Percentiles rank a stretch among this genome's conserved stretches.
Conservation (phyloP, 2,797 vertebrate genomes). For the Pseudomugil tenellus region DNA sequence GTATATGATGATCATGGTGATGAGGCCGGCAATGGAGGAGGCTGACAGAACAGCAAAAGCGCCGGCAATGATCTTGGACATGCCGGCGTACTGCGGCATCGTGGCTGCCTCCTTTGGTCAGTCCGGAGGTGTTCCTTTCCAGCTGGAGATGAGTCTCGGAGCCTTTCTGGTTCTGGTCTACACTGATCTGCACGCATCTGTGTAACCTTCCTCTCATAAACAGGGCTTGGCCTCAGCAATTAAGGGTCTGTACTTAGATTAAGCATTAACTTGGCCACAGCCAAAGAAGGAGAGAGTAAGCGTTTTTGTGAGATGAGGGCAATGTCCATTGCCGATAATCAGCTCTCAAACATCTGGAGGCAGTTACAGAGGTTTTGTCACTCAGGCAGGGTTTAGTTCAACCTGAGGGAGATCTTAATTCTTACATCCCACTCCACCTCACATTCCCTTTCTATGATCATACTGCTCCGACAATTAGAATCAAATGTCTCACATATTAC, state of each 20-base stretch:
- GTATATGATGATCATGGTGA: constrained; percentile 84
- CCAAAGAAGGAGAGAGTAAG: constrained; percentile 63
- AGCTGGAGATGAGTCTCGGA: constrained; percentile 23
- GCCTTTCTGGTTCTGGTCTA: constrained; percentile 22
- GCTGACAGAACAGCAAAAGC: constrained; percentile 73
- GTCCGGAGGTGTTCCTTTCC: constrained; percentile 14
- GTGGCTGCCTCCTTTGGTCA: constrained; percentile 22
- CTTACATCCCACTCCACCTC: constrained; percentile 37
- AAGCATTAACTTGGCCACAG: constrained; percentile 76
- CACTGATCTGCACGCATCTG: constrained; percentile 35
- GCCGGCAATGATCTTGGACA: constrained; percentile 83
- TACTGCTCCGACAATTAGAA: not conserved
- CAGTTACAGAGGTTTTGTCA: constrained; percentile 61
- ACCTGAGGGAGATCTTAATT: constrained; percentile 52
- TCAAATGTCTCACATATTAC: not conserved
- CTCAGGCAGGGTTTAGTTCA: constrained; percentile 59
- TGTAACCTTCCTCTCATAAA: constrained; percentile 66
- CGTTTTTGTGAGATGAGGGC: constrained; percentile 38
- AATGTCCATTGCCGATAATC: constrained; percentile 57
- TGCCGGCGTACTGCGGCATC: constrained; percentile 83
- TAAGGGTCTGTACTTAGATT: constrained; percentile 61
- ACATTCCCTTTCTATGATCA: constrained; percentile 26
- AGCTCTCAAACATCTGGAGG: constrained; percentile 75
- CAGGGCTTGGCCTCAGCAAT: constrained; percentile 55
- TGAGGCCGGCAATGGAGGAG: constrained; percentile 76